phyloP scores from a whole-genome alignment of 2,797 vertebrate species.

The Triplophysa yarkandensis region DNA sequence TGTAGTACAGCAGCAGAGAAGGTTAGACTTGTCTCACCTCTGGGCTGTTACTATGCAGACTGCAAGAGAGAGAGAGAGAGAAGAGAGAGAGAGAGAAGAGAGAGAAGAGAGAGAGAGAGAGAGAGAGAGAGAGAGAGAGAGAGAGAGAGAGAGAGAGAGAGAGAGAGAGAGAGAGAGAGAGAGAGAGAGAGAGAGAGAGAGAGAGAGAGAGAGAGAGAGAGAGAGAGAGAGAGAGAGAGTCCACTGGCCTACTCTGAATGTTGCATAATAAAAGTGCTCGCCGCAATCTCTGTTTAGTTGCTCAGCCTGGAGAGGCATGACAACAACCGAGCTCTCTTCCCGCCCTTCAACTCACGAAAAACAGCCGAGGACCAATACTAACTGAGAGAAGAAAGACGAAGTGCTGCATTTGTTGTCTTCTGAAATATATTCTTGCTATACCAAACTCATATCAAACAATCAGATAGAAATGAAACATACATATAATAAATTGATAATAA shows the following conservation, averaged over 20 bases:
- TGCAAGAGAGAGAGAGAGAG: conserved; percentile 6
- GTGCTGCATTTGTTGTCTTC: conserved; percentile 2
- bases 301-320: conserved; percentile 30
- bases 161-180: no score
- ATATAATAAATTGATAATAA: no score
- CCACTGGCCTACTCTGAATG: conserved; percentile 41
- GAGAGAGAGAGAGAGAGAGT: conserved; percentile 7
- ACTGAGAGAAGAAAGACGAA: not conserved
- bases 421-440: not conserved
- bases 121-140: no score
- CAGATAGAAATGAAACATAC: not conserved
- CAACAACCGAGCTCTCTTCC: conserved; percentile 1
- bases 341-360: not conserved
- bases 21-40: conserved; percentile 37
- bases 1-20: conserved; percentile 15
- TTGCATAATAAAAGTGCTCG: conserved; percentile 49
- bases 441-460: not conserved
- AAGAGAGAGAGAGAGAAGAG: not conserved
- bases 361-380: conserved; percentile 16
- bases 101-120: not conserved
- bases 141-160: not conserved
- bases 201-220: not conserved
- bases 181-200: no score
- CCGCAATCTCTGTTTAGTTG: conserved; percentile 20
- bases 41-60: conserved; percentile 56